phyloP scores from a whole-genome alignment of 2,797 vertebrate species.

The Pangasius larnaudii region DNA sequence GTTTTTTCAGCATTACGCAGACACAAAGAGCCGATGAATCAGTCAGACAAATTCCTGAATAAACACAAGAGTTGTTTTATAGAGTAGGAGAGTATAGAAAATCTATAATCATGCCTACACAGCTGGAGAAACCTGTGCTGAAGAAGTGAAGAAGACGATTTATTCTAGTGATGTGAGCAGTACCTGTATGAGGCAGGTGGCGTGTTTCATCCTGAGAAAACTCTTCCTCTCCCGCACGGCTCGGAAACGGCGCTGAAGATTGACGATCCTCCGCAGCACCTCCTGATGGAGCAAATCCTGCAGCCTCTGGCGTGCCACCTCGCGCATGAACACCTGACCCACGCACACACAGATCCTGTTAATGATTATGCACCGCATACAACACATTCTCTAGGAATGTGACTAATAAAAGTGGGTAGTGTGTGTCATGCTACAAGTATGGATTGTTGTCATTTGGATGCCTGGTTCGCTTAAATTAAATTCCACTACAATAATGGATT shows the following conservation, averaged over 20 bases:
- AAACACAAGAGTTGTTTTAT: neutral
- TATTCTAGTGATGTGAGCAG: slow-evolving; percentile 30
- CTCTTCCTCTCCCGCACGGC: slow-evolving; percentile 84
- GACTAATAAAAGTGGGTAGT: slow-evolving; percentile 16
- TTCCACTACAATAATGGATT: neutral
- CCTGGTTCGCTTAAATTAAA: neutral
- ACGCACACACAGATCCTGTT: neutral
- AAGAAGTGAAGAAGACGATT: neutral
- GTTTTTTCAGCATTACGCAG: neutral
- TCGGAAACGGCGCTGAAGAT: slow-evolving; percentile 87
- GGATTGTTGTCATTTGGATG: neutral
- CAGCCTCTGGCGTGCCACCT: slow-evolving; percentile 86
- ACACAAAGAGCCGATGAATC: neutral
- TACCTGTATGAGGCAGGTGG: slow-evolving; percentile 87
- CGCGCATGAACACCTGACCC: slow-evolving; percentile 90
- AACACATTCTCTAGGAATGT: slow-evolving; percentile 15
- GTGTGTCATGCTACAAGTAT: slow-evolving; percentile 11
- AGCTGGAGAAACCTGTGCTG: neutral
- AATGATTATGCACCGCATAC: neutral
- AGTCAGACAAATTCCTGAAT: neutral
- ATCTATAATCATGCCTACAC: neutral
- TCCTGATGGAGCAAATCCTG: slow-evolving; percentile 89
- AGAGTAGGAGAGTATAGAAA: neutral
- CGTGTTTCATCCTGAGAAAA: slow-evolving; percentile 85
- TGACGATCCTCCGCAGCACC: slow-evolving; percentile 85